Conservation (phyloP, 2,888 invertebrate genomes). For the Pelosia muscerda region DNA sequence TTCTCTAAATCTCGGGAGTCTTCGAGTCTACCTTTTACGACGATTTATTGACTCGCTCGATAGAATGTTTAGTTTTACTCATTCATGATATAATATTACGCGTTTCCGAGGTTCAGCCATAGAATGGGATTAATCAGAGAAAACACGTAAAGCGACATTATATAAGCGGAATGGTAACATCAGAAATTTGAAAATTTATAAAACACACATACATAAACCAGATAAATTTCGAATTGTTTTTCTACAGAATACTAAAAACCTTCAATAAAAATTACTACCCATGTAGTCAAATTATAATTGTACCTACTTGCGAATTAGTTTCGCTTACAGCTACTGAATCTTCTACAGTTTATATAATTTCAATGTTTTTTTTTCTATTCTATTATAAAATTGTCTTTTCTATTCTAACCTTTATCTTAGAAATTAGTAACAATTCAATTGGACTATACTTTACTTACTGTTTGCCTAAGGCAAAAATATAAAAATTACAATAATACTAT, state of each 20-base stretch:
- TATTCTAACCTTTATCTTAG: constrained; percentile 61
- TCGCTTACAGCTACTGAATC: constrained; percentile 72
- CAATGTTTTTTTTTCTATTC: constrained; percentile 65
- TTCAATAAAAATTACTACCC: constrained; percentile 63
- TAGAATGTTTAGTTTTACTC: constrained; percentile 51
- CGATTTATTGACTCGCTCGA: constrained; percentile 51
- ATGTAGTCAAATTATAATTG: constrained; percentile 68
- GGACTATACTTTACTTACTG: constrained; percentile 45
- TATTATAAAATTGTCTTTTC: constrained; percentile 61
- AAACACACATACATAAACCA: constrained; percentile 64
- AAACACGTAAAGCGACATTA: constrained; percentile 82
- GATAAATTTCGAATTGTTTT: constrained; percentile 57
- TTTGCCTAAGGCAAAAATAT: constrained; percentile 74
- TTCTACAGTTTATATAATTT: constrained; percentile 68
- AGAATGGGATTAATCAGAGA: constrained; percentile 63
- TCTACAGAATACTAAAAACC: constrained; percentile 69
- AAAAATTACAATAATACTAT: constrained; percentile 58
- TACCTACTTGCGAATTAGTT: constrained; percentile 64
- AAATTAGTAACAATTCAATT: constrained; percentile 52
- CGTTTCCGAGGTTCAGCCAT: constrained; percentile 79
- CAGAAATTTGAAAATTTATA: constrained; percentile 58
- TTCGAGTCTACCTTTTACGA: constrained; percentile 59
- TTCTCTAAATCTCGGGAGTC: constrained; percentile 64
- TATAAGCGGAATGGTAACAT: constrained; percentile 74
- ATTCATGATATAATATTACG: constrained; percentile 28